Base-by-base conservation (phyloP, 2,113 vertebrate genomes). In the Perca schrenkii region DNA sequence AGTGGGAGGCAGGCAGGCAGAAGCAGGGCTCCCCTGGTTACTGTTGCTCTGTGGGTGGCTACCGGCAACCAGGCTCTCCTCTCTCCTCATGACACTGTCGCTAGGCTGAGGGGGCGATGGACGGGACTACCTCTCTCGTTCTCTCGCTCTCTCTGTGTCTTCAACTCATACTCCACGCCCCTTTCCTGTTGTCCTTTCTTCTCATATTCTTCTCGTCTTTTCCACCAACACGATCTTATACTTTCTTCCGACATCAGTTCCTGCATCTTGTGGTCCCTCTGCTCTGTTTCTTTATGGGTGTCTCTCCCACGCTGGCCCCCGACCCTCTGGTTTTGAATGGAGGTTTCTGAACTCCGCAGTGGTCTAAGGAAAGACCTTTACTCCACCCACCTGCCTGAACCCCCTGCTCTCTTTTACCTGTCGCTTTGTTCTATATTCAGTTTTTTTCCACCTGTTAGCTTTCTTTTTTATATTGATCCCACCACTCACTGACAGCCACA, bases 21-120 rank as follows among this genome's bases (percentile, higher is more conserved):
- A 83, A 92, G 74, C 77, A 92, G 91, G 93, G 90, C 93, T 94
- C 93, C 92, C 93, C 92, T 94, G 89, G 93, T 90, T 93, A 94
- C 93, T 87, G 91, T 91, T 93, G 82, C 91, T 90, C 91, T 89
- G 90, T 93, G 92, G 92, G 92, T 92, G 92, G 90, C 79, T 77
- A 78, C 69, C 75, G 54, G 92, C 87, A 90, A 61, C 86, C 86
- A 82, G 92, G 90, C 88, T 92, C 91, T 92, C 91, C 90, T 91
- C 86, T 82, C 79, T 67, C 69, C 67, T 82, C 84, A 79, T 86
- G 83, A 86, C 81, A 52, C 73, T 80, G 89, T 93, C 77, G 46
- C 84, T 86, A 88, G 85, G 91, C 87, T 92, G 89, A 93, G 91
- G 91, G 93, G 92, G 92, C 90, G 86, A 91, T 34, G 82, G 87